phyloP scores from a whole-genome alignment of 2,113 vertebrate species.

The Archocentrus centrarchus region DNA sequence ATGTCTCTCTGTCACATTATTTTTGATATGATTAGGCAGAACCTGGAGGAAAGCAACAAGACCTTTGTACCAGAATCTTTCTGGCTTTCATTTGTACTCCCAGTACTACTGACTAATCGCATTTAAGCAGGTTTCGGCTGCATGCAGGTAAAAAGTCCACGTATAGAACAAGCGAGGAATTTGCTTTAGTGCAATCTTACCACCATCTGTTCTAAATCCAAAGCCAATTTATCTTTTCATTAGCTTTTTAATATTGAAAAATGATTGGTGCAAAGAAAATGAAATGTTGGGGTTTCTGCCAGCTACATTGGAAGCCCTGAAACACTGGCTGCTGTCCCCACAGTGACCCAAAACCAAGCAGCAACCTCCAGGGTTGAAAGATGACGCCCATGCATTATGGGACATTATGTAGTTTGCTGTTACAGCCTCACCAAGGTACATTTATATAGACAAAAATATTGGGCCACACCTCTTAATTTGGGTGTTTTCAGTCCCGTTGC shows the following conservation, averaged over 20 bases:
- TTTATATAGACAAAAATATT: neutral
- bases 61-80: too few relatives aligned
- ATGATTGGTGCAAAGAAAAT: neutral
- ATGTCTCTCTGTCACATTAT: too few relatives aligned
- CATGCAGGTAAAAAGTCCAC: too few relatives aligned
- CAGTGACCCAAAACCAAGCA: neutral
- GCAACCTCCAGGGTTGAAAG: neutral
- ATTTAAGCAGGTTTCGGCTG: too few relatives aligned
- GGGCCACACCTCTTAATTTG: neutral
- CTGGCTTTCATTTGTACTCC: too few relatives aligned
- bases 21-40: too few relatives aligned
- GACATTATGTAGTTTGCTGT: neutral
- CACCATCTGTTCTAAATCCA: neutral
- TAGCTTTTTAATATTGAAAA: neutral
- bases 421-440: neutral
- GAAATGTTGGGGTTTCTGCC: neutral
- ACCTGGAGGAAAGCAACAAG: too few relatives aligned
- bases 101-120: too few relatives aligned
- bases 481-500: fast-evolving
- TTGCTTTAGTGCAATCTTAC: neutral
- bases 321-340: neutral
- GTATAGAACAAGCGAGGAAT: neutral
- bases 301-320: neutral
- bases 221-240: neutral
- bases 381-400: neutral